These are phyloP conservation scores for Arbacia lixula DNA, from an alignment of 53 echinoderm and acorn worm genomes.

Conservation along the genomic window DNA sequence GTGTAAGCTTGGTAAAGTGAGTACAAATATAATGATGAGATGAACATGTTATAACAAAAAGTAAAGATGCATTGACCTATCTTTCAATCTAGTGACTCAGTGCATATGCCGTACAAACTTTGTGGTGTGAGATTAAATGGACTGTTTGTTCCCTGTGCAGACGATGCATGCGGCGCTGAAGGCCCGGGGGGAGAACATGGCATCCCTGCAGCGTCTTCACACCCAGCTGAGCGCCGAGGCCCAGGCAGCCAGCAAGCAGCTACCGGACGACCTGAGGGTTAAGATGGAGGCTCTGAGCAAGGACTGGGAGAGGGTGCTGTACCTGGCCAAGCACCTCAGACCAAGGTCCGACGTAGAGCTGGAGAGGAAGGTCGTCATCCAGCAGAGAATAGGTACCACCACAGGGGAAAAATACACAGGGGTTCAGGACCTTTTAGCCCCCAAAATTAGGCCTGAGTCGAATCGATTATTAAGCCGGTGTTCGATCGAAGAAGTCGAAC, in stretches of 20 bases:
- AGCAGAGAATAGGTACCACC: slow-evolving; percentile 70
- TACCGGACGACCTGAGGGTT: slow-evolving; percentile 77
- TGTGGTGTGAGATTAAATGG: not conserved
- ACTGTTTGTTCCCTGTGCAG: slow-evolving; percentile 35
- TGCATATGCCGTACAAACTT: no score
- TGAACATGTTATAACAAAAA: no score
- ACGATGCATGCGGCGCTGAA: slow-evolving; percentile 87
- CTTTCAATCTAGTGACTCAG: no score
- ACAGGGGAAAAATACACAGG: not conserved
- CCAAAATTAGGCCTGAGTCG: not conserved
- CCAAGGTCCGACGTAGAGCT: slow-evolving; percentile 78
- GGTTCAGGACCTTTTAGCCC: not conserved
- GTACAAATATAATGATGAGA: no score
- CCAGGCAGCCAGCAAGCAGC: slow-evolving; percentile 60
- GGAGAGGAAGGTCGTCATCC: slow-evolving; percentile 75
- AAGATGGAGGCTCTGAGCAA: slow-evolving; percentile 84
- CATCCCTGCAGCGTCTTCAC: slow-evolving; percentile 77
- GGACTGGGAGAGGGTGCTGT: slow-evolving; percentile 84
- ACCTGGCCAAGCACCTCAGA: slow-evolving; percentile 76
- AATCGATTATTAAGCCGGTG: not conserved
- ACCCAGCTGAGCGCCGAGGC: slow-evolving; percentile 81
- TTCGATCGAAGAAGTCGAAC: no score
- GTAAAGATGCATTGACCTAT: no score
- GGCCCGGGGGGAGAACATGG: slow-evolving; percentile 91
- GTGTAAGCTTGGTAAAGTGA: no score